Evolutionary conservation across 1,140 invertebrate genomes (phyloP).

Genomic region (Leptopilina boulardi): DNA sequence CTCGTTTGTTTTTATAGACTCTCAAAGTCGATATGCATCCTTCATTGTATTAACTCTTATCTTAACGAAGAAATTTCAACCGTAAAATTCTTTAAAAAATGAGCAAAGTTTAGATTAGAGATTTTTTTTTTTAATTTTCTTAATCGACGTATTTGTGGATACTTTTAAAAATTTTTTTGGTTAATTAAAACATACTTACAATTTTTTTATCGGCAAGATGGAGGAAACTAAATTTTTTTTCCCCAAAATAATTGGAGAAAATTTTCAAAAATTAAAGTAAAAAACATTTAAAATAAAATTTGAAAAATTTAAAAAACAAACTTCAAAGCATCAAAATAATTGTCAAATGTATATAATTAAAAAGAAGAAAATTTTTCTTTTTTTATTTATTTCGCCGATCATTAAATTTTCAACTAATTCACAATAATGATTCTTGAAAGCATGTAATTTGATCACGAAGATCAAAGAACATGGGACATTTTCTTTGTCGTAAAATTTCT

Average conservation of each 20-base stretch:
- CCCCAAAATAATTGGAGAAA: too few relatives aligned
- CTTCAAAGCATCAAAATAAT: not conserved
- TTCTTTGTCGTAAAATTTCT: constrained; percentile 3
- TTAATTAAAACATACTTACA: too few relatives aligned
- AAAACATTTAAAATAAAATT: not conserved
- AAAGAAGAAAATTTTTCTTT: not conserved
- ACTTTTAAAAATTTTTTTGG: too few relatives aligned
- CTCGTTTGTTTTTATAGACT: too few relatives aligned
- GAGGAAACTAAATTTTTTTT: too few relatives aligned
- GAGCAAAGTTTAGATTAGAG: not conserved
- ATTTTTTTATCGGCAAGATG: too few relatives aligned
- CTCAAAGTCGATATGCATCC: too few relatives aligned
- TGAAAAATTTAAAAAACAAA: not conserved
- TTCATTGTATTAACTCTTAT: not conserved
- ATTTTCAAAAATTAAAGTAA: not conserved
- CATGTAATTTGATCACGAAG: not conserved
- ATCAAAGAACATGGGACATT: not conserved
- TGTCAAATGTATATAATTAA: not conserved
- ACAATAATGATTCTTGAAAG: constrained; percentile 2
- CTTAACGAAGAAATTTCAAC: not conserved
- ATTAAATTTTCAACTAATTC: not conserved
- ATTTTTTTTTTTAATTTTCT: not conserved
- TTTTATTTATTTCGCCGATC: not conserved
- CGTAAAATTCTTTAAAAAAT: not conserved
- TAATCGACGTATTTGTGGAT: not conserved